These are phyloP conservation scores for Sterna hirundo DNA, from an alignment of 2,113 vertebrate genomes.

Conservation along the genomic window DNA sequence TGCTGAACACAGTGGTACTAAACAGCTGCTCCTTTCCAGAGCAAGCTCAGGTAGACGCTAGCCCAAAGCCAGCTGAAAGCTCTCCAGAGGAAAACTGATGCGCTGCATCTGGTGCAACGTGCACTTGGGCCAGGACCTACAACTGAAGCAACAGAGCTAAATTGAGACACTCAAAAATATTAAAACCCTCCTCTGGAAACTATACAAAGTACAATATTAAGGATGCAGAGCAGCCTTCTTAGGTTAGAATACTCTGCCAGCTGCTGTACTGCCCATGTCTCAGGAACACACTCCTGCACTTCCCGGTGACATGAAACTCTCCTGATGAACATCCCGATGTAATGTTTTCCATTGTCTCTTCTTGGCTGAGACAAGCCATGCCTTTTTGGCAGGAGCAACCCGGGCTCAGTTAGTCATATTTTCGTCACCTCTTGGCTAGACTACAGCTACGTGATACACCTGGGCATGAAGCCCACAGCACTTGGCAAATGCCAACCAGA, in stretches of 20 bases:
- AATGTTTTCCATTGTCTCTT: neutral
- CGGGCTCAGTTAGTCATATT: neutral
- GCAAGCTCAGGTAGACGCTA: neutral
- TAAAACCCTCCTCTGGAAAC: neutral
- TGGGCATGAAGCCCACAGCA: constrained; percentile 37
- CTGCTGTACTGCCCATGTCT: neutral
- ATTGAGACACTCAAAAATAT: neutral
- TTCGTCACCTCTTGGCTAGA: constrained; percentile 37
- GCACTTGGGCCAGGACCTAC: neutral
- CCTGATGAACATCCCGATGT: neutral
- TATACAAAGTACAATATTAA: neutral
- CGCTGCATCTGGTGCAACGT: neutral
- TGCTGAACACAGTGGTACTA: neutral
- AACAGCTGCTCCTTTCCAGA: neutral
- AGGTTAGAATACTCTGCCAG: neutral
- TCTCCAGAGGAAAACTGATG: neutral
- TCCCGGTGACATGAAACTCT: neutral
- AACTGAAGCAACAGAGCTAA: neutral
- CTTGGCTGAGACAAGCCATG: neutral
- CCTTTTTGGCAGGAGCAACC: neutral
- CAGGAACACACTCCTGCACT: neutral
- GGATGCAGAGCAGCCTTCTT: neutral
- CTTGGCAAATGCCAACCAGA: constrained; percentile 20
- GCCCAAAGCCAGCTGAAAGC: neutral
- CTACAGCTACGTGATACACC: constrained; percentile 21